Evolutionary conservation across 35 echinoderm and acorn worm genomes (phyloP).

Genomic region (Heliocidaris erythrogramma): DNA sequence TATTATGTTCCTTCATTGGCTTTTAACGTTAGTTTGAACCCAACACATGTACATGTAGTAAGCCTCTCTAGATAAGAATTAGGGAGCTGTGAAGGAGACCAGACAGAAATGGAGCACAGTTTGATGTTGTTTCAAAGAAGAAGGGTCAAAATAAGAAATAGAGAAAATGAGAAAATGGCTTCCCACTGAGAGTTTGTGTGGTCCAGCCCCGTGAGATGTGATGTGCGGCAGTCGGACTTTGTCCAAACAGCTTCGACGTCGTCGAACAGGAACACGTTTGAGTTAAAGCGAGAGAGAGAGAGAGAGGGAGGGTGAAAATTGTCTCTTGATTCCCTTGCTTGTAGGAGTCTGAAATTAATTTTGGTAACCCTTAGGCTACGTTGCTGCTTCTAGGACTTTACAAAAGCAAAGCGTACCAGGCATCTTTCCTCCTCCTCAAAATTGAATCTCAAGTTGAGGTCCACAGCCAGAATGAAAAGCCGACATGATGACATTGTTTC

Average conservation of each 20-base stretch:
- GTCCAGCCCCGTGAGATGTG: constrained; percentile 34
- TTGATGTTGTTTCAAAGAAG: constrained; percentile 32
- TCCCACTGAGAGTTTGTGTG: constrained; percentile 48
- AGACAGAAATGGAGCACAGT: constrained; percentile 19
- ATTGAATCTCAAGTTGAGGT: neutral
- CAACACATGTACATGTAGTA: too few relatives aligned
- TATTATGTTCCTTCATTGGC: neutral
- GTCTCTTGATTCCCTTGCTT: constrained; percentile 3
- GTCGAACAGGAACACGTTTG: neutral
- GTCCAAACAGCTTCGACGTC: constrained; percentile 21
- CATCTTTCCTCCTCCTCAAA: neutral
- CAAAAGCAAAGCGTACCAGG: neutral
- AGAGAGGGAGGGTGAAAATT: neutral
- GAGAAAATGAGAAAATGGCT: constrained; percentile 40
- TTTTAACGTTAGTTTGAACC: too few relatives aligned
- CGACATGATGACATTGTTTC: neutral
- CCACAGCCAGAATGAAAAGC: neutral
- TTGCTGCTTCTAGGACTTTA: neutral
- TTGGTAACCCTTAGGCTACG: constrained; percentile 23
- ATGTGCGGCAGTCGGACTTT: constrained; percentile 40
- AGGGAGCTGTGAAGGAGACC: constrained; percentile 9
- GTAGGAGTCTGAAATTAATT: constrained; percentile 33
- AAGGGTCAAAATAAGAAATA: neutral
- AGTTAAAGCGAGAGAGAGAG: neutral
- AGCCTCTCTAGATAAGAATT: neutral